Conservation (phyloP, 92 coral and sea anemone genomes). For the Porites rus region DNA sequence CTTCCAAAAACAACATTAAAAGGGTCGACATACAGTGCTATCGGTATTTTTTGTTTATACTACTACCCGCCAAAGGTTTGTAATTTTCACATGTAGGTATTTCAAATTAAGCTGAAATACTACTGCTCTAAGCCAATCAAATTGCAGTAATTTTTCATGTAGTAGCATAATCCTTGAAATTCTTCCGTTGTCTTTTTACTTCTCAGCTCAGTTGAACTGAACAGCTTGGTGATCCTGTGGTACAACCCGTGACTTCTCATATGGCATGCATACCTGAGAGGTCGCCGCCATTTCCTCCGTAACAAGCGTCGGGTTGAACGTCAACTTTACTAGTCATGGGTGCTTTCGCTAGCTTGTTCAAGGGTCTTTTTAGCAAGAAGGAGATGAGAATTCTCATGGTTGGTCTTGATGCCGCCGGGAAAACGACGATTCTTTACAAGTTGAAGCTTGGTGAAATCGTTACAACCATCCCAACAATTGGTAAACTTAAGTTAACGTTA, state of each 20-base stretch:
- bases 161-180: too few species aligned
- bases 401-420: constrained; percentile 98
- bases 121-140: too few species aligned
- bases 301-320: constrained; percentile 21
- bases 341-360: constrained; percentile 74
- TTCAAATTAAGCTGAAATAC: too few species aligned
- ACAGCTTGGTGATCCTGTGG: background rate
- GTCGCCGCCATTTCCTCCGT: background rate
- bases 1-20: too few species aligned
- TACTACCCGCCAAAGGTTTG: too few species aligned
- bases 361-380: constrained; percentile 89
- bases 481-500: constrained; percentile 55
- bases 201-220: background rate
- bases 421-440: constrained; percentile 96
- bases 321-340: constrained; percentile 60
- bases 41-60: too few species aligned
- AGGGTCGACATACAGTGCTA: too few species aligned
- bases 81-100: too few species aligned
- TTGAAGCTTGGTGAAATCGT: constrained; percentile 99
- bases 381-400: constrained; percentile 99
- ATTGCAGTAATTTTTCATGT: too few species aligned
- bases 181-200: too few species aligned
- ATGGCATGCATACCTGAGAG: background rate
- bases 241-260: background rate
- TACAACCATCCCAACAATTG: constrained; percentile 98